phyloP scores from a whole-genome alignment of 2,888 invertebrate species.

The Erannis defoliaria region DNA sequence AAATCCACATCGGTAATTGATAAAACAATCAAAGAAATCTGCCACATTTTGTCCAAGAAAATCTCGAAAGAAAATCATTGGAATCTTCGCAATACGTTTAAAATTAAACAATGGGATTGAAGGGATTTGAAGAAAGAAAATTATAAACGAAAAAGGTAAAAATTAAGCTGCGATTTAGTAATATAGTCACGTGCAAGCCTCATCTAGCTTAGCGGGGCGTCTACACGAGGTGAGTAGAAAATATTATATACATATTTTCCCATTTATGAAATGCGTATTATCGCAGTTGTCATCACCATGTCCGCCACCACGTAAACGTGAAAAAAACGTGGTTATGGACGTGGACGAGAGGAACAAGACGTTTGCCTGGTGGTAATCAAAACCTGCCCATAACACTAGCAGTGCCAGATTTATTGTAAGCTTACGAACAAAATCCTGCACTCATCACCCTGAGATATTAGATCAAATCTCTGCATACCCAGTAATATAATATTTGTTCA shows the following conservation, averaged over 20 bases:
- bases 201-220: constrained; percentile 33
- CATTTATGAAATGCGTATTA: no score
- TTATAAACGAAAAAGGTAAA: constrained; percentile 56
- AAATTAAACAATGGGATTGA: constrained; percentile 56
- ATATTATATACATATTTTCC: background rate
- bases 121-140: constrained; percentile 56
- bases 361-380: no score
- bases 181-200: constrained; percentile 59
- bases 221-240: background rate
- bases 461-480: no score
- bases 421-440: no score
- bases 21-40: constrained; percentile 34
- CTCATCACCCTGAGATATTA: no score
- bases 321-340: no score
- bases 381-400: no score
- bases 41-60: constrained; percentile 36
- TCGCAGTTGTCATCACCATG: no score
- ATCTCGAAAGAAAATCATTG: constrained; percentile 47
- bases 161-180: constrained; percentile 62
- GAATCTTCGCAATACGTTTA: constrained; percentile 51
- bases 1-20: constrained; percentile 29
- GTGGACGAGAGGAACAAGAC: no score
- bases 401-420: no score
- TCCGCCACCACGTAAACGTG: no score
- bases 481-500: no score